Base-by-base conservation (phyloP, 2,113 vertebrate species). In the Bagarius yarrelli region DNA sequence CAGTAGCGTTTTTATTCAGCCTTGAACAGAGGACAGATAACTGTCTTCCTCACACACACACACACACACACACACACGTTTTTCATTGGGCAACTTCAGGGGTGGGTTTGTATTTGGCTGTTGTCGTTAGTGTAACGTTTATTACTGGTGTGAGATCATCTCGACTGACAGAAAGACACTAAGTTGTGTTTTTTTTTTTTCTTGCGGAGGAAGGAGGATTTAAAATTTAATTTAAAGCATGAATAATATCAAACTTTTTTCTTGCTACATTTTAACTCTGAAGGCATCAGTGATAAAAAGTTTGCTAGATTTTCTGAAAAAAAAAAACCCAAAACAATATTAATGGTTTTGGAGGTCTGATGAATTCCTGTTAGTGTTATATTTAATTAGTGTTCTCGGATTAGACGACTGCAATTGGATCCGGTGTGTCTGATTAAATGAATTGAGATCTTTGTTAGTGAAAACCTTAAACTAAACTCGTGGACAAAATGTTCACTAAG, bases 31-130 rank as follows among this genome's bases (percentile, higher is more conserved):
- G 32, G 56, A 63, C 15, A 64, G 76, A 83, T 63, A 53, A n/a
- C 66, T 61, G 75, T 61, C 21, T n/a, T 40, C 16, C 56, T 30
- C 50, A 23, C 72, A 23, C 80, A 66, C 47, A 19, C 57, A 27
- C 79, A 61, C 67, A 40, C 52, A 34, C 75, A 50, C 34, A 69
- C 66, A 25, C 34, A 44, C 34, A 67, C 64, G 55, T 21, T 63
- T 80, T 73, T 81, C 40, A 74, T 81, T 81, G 70, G 70, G 57
- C 57, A 52, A 47, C 32, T 18, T 36, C 34, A 80, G 47, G 79
- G 70, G 79, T 19, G 57, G 47, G 57, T 81, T 52, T 81, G 79
- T 80, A 70, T n/a, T 61, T 72, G 57, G 23, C 53, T 81, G 36
- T 15, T 73, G 69, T 47, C 73, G 79, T 44, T 61, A 67, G 16